Base-by-base conservation (phyloP, 2,797 vertebrate genomes). In the Psittacula echo region DNA sequence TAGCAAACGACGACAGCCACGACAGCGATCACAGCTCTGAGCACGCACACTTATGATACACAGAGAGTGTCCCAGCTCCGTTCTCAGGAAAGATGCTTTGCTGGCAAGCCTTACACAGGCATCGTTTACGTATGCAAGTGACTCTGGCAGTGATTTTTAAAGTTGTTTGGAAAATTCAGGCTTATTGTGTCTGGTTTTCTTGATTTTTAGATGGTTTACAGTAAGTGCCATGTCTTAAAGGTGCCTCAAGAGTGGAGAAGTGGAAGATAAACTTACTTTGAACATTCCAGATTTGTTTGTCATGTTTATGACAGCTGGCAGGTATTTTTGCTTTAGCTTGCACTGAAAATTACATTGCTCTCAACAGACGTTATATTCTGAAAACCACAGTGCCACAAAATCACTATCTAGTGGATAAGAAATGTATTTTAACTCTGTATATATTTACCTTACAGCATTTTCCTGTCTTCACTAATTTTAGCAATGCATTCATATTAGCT, bases 21-120 rank as follows among this genome's bases (percentile, higher is more conserved):
- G 99, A 99, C 98, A 99, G 99, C 19, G 99, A 99, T 97, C 99
- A 99, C 98, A 99, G 99, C 98, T 99, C 99, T 17, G 99, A 99
- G 97, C 99, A 99, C 0, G 98, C 99, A 89, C 99, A 99, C 97
- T 99, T 99, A 98, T 99, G 99, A 99, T 99, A 96, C 64, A 91
- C 82, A 93, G 61, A 96, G 94, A 89, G 92, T 73, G 96, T 56
- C 92, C 78, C 94, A 95, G 90, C 97, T 98, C 96, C 95, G 53
- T 98, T 98, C 98, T 98, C 98, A 98, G 98, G 98, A 98, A 98
- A 98, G 98, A 95, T 89, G 95, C 96, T 94, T 92, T 89, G 95
- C 93, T 92, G 95, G 96, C 96, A 96, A 97, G 97, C 97, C 98
- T 98, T 96, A 97, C 87, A 91, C 83, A 48, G 94, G 95, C 96